A percentile compares a stretch with the other conserved stretches of the same genome.
These are phyloP conservation scores for Uropetala carovei DNA, from an alignment of 2,888 invertebrate species.

Conservation along the genomic window DNA sequence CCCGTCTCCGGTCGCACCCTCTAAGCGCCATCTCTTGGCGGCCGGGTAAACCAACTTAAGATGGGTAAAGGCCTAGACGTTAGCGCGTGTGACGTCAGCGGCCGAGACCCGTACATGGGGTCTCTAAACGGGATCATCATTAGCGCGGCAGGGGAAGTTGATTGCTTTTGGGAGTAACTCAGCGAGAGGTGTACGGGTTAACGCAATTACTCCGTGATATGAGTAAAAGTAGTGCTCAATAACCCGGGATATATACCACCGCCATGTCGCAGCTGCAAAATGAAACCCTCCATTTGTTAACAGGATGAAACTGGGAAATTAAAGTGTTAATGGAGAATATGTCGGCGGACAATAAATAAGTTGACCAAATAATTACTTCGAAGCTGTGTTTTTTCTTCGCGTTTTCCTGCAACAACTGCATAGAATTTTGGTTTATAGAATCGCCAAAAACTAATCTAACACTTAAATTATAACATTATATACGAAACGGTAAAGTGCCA, in stretches of 20 bases:
- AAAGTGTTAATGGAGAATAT: background rate
- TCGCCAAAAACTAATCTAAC: too few species aligned
- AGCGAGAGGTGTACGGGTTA: background rate
- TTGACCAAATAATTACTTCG: too few species aligned
- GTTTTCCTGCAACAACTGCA: too few species aligned
- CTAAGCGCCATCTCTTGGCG: conserved; percentile 5
- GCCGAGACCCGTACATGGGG: background rate
- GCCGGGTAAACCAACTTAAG: conserved; percentile 2
- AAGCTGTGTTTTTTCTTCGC: too few species aligned
- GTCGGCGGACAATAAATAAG: too few species aligned
- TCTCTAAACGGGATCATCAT: background rate
- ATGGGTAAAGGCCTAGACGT: background rate
- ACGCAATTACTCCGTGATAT: background rate
- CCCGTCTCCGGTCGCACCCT: too few species aligned
- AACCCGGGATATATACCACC: background rate
- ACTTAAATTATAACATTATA: too few species aligned
- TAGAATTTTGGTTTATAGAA: too few species aligned
- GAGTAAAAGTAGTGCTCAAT: background rate
- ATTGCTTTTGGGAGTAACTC: conserved; percentile 4
- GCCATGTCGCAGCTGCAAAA: background rate
- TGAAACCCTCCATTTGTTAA: background rate
- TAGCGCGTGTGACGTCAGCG: background rate
- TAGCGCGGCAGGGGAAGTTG: background rate
- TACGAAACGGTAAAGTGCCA: too few species aligned
- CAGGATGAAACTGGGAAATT: background rate